Base-by-base conservation (phyloP, 2,113 vertebrate genomes). In the Gopherus flavomarginatus region DNA sequence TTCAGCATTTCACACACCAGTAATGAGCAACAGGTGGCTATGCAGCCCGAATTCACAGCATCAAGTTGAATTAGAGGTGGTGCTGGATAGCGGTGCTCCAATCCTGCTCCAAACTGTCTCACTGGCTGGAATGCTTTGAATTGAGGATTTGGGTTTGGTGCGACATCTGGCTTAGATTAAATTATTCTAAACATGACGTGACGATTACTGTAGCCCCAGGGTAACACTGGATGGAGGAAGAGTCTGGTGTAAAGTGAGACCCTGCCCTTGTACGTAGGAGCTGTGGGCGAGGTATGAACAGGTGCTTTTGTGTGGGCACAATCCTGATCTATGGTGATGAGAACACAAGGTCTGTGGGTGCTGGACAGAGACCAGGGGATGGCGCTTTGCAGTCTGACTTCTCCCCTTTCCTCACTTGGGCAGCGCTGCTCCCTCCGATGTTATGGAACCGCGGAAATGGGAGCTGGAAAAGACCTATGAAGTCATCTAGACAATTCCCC, bases 11-110 rank as follows among this genome's bases (percentile, higher is more conserved):
- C 59, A 24, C 92, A 21, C 62, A n/a, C 2, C 88, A 85, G 91
- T 82, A 82, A 3, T 26, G 42, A 87, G 24, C 59, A 50, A 81
- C 53, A 83, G 47, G 47, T 0, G 56, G 49, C 69, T 35, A 14
- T 3, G 9, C 62, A 88, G 88, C 72, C 52, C 42, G 44, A 90
- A 56, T 9, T 77, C 69, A 42, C 82, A 49, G 26, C 79, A 11
- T 26, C 56, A 24, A 65, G 57, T 50, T 26, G 42, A 57, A 7
- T 19, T 11, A 1, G 52, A 52, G 77, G 29, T 54, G 72, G 72
- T 21, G 5, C 3, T 21, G 69, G 1, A 49, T 2, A 54, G 81
- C 57, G n/a, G 49, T 11, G 13, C 83, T 49, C 52, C 0, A 0
- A 22, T 87, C 47, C 82, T 57, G 69, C 22, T n/a, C 52, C 49